These are phyloP conservation scores for Tympanoctomys barrerae DNA, from an alignment of 2,797 vertebrate species.

Conservation along the genomic window DNA sequence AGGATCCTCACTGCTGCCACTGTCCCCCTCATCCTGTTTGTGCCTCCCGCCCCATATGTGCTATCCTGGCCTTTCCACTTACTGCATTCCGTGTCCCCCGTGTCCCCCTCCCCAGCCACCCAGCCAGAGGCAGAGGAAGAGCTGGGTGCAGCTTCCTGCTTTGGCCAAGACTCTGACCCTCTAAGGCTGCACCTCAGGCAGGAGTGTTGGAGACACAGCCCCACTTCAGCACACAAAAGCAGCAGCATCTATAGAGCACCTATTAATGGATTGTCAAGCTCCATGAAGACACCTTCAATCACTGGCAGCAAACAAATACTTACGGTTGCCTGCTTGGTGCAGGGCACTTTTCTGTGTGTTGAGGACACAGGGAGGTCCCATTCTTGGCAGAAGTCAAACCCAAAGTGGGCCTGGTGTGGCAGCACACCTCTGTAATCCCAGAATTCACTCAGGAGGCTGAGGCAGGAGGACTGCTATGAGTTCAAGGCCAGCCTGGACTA, in stretches of 20 bases:
- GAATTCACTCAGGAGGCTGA: background rate
- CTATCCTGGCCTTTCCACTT: too few relatives aligned
- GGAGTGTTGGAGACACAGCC: background rate
- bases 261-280: background rate
- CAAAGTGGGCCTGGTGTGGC: too few relatives aligned
- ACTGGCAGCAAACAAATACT: background rate
- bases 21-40: background rate
- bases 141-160: background rate
- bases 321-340: background rate
- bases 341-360: background rate
- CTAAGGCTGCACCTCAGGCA: background rate
- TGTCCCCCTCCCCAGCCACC: background rate
- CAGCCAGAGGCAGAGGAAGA: background rate
- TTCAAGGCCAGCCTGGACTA: background rate
- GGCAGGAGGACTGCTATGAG: background rate
- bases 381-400: too few relatives aligned
- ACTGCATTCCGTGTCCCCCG: too few relatives aligned
- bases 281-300: background rate
- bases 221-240: background rate
- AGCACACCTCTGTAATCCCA: background rate
- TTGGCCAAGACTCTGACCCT: background rate
- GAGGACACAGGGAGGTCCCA: background rate
- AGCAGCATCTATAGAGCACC: background rate
- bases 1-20: background rate
- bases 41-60: too few relatives aligned